Evolutionary conservation across 2,797 vertebrate genomes (phyloP), one percentile per base, ranked within the genome.

Genomic region (Gephyroberyx darwinii): DNA sequence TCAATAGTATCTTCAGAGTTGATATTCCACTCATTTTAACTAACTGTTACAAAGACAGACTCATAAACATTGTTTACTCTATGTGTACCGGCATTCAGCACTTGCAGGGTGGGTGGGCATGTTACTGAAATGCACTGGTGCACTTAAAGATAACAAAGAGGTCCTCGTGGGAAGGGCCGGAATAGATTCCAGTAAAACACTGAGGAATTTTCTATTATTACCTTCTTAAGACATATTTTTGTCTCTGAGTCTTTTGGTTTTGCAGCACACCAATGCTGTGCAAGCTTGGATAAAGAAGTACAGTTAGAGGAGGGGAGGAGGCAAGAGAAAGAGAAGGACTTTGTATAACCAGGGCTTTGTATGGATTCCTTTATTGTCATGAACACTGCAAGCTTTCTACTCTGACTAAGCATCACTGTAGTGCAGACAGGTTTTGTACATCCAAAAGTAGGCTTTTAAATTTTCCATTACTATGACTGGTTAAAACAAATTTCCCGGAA

Each of bases 51-150:
- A 69, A 77, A 75, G 74, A 37, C 69, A 65, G 65, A 63, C 71
- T 81, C 65, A 69, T 78, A 83, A 86, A 86, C 68, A 55, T 43
- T 65, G 64, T 65, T 80, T 72, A 74, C 53, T 53, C 45, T 75
- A 63, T 54, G 66, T 60, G 69, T 19, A 74, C 65, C 66, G 71
- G 65, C 63, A 75, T 61, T 67, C 53, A 81, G 58, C 78, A 52
- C 75, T 71, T 57, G 81, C 83, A 78, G 74, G 76, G 77, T 92
- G 88, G 88, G 86, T 86, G 86, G 89, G 80, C 84, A 82, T 80
- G 83, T 78, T 86, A 74, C 71, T 80, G 70, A 78, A 86, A 91
- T 69, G 81, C 84, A 74, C 84, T 67, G 74, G 70, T 84, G 81
- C 84, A 79, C 76, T 71, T 84, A 74, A 79, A 86, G 83, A 89